Percentiles rank a stretch among this genome's conserved stretches.
These are phyloP conservation scores for Miichthys miiuy DNA, from an alignment of 2,797 vertebrate genomes.

Conservation along the genomic window DNA sequence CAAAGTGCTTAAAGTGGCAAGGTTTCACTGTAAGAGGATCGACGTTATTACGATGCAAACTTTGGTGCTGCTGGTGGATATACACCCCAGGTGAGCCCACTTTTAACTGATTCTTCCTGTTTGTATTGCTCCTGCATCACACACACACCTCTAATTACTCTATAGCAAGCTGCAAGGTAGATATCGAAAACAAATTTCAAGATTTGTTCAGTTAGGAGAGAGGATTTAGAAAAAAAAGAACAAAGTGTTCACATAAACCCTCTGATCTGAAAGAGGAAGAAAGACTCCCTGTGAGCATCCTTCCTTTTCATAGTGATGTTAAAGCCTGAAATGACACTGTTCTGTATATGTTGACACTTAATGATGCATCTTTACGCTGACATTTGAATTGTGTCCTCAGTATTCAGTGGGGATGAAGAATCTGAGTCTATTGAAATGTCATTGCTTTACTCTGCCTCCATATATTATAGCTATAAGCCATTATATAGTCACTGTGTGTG, in stretches of 20 bases:
- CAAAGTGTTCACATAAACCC: conserved; percentile 20
- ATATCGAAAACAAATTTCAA: background rate
- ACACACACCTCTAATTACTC: background rate
- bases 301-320: conserved; percentile 2
- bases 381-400: conserved; percentile 40
- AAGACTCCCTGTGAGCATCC: background rate
- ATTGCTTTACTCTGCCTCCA: conserved; percentile 33
- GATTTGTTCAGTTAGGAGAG: background rate
- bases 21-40: conserved; percentile 95
- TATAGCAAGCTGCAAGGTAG: background rate
- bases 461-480: conserved; percentile 4
- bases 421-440: conserved; percentile 53
- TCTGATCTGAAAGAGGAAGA: background rate
- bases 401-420: conserved; percentile 40
- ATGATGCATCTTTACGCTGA: conserved; percentile 32
- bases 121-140: background rate
- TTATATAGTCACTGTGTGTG: background rate
- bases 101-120: background rate
- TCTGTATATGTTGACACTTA: conserved; percentile 1
- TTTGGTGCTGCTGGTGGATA: conserved; percentile 94
- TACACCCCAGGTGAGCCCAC: conserved; percentile 93
- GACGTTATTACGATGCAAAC: conserved; percentile 98
- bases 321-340: conserved; percentile 21
- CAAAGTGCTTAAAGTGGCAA: conserved; percentile 95
- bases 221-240: background rate